Evolutionary conservation across 2,888 invertebrate genomes (phyloP), one percentile per base, ranked within the genome.

Genomic region (Trissoscelio sp.): DNA sequence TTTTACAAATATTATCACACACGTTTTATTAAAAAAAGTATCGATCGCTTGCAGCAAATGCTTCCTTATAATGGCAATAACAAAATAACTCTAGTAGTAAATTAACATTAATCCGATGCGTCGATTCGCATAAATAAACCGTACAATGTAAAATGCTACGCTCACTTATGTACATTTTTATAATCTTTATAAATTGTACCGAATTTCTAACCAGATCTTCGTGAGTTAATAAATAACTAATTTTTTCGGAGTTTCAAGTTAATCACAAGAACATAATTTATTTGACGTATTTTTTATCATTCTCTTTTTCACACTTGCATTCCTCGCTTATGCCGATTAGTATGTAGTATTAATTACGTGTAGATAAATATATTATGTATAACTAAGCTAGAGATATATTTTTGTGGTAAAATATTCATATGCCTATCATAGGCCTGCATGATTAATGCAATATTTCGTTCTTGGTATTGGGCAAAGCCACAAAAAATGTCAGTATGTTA

Each of bases 1-100:
- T 89, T 89, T 90, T 91, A 91, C 90, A 91, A 91, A 90, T 90
- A 91, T 90, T 91, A 91, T 91, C 90, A 90, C 90, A 90, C 90
- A 90, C 89, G 88, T 88, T 88, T 89, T 89, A 91, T 84, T 86
- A 69, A 79, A 73, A 58, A 79, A 79, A 73, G 53, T 72, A 58
- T 72, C 62, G 37, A 48, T 64, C 57, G 67, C 31, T 60, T n/a
- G 9, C 37, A 64, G 51, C 44, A 88, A 90, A 90, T 89, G 88
- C 88, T 89, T 87, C 85, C 85, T 86, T 84, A 83, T 84, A 87
- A 88, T 88, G 89, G 88, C 87, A 85, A 86, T 86, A 83, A 84
- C 51, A 83, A 80, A 66, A 42, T 88, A 87, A 87, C 86, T 86
- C 84, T 86, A 86, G 84, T 84, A 86, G 85, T 86, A 87, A 86